These are phyloP conservation scores for Ianthella basta DNA, from an alignment of 37 sponge, comb jelly and placozoan species.

Conservation along the genomic window DNA sequence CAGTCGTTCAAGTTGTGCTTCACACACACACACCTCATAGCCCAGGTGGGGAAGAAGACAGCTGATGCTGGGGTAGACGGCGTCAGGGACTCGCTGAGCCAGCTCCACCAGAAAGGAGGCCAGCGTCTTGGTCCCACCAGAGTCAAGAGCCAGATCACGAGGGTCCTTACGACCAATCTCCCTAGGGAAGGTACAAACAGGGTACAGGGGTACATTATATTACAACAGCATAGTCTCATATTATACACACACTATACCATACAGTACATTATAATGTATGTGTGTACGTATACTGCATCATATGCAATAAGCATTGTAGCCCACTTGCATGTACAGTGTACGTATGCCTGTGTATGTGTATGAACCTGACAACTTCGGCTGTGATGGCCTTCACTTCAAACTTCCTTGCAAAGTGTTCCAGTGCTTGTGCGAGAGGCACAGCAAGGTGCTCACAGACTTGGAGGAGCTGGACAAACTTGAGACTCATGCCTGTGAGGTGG, in stretches of 20 bases:
- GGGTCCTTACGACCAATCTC: slow-evolving; percentile 81
- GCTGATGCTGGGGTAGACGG: slow-evolving; percentile 63
- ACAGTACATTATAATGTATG: neutral
- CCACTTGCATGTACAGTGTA: too few relatives aligned
- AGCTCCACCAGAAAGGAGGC: slow-evolving; percentile 78
- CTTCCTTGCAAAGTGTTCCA: slow-evolving; percentile 46
- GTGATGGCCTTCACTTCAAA: slow-evolving; percentile 53
- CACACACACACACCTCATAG: slow-evolving; percentile 71
- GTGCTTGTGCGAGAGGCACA: slow-evolving; percentile 51
- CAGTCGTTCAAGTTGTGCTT: neutral
- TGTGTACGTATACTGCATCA: neutral
- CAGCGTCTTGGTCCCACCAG: slow-evolving; percentile 77
- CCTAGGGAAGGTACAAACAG: slow-evolving; percentile 16
- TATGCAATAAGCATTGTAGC: slow-evolving; percentile 2
- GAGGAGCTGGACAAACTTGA: slow-evolving; percentile 88
- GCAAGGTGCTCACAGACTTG: slow-evolving; percentile 90
- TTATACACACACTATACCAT: too few relatives aligned
- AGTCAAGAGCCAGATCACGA: slow-evolving; percentile 75
- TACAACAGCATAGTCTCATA: too few relatives aligned
- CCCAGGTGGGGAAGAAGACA: slow-evolving; percentile 82
- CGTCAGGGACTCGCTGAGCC: slow-evolving; percentile 48
- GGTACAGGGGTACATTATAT: neutral
- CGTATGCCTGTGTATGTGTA: too few relatives aligned
- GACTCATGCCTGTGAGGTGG: slow-evolving; percentile 62
- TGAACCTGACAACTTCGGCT: slow-evolving; percentile 74